A percentile compares a stretch with the other conserved stretches of the same genome.
Evolutionary conservation across 1,140 invertebrate genomes (phyloP).

Genomic region (Copidosoma floridanum): DNA sequence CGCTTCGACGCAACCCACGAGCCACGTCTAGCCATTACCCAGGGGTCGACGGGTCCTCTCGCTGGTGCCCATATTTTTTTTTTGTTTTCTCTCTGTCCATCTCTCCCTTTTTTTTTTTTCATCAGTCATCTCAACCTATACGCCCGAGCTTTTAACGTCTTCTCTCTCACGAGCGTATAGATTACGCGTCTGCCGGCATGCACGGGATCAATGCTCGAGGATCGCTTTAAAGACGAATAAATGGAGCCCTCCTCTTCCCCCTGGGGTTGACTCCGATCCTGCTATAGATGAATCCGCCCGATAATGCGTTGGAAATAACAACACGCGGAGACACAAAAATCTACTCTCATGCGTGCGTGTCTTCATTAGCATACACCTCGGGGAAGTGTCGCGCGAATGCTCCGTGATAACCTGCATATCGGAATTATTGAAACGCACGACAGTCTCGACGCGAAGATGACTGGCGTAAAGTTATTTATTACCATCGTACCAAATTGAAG

Average conservation of each 20-base stretch:
- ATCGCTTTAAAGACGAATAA: constrained; percentile 11
- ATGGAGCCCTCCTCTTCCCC: no score
- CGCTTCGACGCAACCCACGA: constrained; percentile 32
- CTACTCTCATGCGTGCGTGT: neutral
- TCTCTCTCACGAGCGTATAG: neutral
- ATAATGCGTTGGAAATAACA: neutral
- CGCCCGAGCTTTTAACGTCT: constrained; percentile 18
- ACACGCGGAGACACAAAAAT: neutral
- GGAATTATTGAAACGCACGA: no score
- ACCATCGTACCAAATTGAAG: no score
- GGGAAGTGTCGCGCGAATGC: no score
- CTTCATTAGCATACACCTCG: constrained; percentile 4
- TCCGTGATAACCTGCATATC: no score
- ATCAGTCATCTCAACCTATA: constrained; percentile 10
- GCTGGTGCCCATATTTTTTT: constrained; percentile 4
- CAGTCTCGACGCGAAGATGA: no score
- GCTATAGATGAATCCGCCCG: neutral
- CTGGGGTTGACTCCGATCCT: no score
- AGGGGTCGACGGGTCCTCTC: no score
- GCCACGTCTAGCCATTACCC: no score
- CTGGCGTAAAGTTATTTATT: no score
- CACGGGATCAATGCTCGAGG: neutral
- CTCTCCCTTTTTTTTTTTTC: neutral
- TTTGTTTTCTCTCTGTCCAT: no score
- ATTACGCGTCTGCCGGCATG: no score